Evolutionary conservation across 1,140 invertebrate species (phyloP).

Genomic region (Drosophila novamexicana): DNA sequence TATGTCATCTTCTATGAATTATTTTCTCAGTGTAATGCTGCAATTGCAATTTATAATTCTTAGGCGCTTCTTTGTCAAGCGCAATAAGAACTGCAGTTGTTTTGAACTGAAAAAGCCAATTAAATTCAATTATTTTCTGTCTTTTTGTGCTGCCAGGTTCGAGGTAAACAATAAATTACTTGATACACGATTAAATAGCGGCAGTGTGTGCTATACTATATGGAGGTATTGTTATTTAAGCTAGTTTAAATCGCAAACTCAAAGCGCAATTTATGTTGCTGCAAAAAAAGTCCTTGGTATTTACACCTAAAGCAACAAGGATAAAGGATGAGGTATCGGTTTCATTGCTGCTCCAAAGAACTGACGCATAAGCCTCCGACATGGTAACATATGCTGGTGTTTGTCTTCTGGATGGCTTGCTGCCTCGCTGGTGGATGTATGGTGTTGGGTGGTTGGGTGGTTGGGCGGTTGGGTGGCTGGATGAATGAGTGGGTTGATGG

Average conservation of each 20-base stretch:
- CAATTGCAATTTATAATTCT: neutral
- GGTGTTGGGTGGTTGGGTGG: neutral
- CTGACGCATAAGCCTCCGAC: slow-evolving; percentile 49
- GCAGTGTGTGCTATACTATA: neutral
- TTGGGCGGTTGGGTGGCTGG: neutral
- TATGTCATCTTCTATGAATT: too few species aligned
- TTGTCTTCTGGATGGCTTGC: slow-evolving; percentile 66
- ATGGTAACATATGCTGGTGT: slow-evolving; percentile 65
- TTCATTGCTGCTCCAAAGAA: slow-evolving; percentile 7
- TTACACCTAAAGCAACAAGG: neutral
- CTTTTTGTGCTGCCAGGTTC: neutral
- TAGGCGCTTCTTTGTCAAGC: neutral
- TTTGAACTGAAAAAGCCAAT: neutral
- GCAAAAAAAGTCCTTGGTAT: neutral
- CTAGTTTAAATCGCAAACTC: slow-evolving; percentile 11
- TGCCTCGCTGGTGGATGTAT: neutral
- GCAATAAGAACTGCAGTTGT: neutral
- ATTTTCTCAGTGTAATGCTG: neutral
- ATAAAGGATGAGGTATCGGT: neutral
- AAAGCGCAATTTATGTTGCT: neutral
- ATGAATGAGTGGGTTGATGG: neutral
- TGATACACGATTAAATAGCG: neutral
- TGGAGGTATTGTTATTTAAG: neutral
- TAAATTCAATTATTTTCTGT: neutral
- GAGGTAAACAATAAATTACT: neutral